phyloP scores from a whole-genome alignment of 2,888 invertebrate species.

The Abscondita cerata region DNA sequence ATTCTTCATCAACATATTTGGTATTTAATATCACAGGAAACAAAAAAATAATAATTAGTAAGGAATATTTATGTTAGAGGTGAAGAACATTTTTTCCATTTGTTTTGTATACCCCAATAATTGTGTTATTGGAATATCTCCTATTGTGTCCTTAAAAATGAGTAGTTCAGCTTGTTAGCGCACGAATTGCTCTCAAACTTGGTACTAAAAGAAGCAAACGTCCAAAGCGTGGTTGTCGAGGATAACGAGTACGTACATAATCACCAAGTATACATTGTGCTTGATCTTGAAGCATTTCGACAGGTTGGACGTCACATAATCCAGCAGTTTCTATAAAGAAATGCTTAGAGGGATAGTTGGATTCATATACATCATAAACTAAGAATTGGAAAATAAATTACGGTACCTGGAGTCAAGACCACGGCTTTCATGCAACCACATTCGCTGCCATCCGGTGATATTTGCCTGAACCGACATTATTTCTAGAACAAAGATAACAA shows the following conservation, averaged over 20 bases:
- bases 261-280: constrained; percentile 93
- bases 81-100: constrained; percentile 72
- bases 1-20: constrained; percentile 17
- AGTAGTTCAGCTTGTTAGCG: constrained; percentile 84
- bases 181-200: constrained; percentile 81
- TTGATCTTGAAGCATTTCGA: constrained; percentile 94
- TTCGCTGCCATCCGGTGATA: constrained; percentile 90
- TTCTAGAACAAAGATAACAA: too few species aligned
- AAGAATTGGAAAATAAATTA: too few species aligned
- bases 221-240: constrained; percentile 88
- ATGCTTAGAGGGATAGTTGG: too few species aligned
- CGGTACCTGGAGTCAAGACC: constrained; percentile 84
- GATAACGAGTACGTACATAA: constrained; percentile 87
- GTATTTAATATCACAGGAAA: constrained; percentile 24
- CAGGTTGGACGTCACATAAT: constrained; percentile 85
- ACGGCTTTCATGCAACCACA: constrained; percentile 96
- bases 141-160: constrained; percentile 92
- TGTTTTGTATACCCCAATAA: constrained; percentile 89
- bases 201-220: constrained; percentile 84
- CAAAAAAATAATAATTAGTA: background rate
- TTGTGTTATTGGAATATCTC: constrained; percentile 89
- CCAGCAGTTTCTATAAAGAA: constrained; percentile 90
- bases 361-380: too few species aligned
- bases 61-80: constrained; percentile 49
- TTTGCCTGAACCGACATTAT: constrained; percentile 89